A percentile compares a stretch with the other conserved stretches of the same genome.
These are phyloP conservation scores for Arvicanthis niloticus DNA, from an alignment of 2,113 vertebrate genomes.

Conservation along the genomic window DNA sequence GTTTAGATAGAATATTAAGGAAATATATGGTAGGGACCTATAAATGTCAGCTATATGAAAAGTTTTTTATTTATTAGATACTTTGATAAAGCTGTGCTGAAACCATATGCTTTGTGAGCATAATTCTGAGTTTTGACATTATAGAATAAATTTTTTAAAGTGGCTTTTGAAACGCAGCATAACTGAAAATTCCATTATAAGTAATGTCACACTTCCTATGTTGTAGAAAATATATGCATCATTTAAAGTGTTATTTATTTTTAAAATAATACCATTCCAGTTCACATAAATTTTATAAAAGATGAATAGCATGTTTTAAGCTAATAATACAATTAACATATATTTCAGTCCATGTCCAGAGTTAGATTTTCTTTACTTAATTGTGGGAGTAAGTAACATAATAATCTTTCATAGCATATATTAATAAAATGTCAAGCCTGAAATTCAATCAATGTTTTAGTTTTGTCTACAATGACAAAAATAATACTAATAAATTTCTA, in stretches of 20 bases:
- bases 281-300: conserved; percentile 56
- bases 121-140: conserved; percentile 75
- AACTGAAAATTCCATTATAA: conserved; percentile 77
- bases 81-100: conserved; percentile 58
- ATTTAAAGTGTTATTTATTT: conserved; percentile 70
- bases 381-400: not conserved
- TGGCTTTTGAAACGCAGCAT: conserved; percentile 74
- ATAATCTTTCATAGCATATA: not conserved
- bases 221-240: conserved; percentile 68
- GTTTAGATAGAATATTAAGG: conserved; percentile 80
- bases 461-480: conserved; percentile 54
- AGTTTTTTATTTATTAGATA: conserved; percentile 70
- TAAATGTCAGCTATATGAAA: conserved; percentile 75
- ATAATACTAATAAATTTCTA: conserved; percentile 45
- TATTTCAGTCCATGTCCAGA: conserved; percentile 54
- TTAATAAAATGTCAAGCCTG: conserved; percentile 17
- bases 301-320: conserved; percentile 65
- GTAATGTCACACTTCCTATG: conserved; percentile 53
- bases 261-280: conserved; percentile 64
- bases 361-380: conserved; percentile 16
- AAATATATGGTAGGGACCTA: conserved; percentile 73
- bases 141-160: conserved; percentile 73
- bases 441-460: conserved; percentile 20
- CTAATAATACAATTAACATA: conserved; percentile 69
- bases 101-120: conserved; percentile 67